Conservation (phyloP, 2,113 vertebrate species). For the Passer montanus region DNA sequence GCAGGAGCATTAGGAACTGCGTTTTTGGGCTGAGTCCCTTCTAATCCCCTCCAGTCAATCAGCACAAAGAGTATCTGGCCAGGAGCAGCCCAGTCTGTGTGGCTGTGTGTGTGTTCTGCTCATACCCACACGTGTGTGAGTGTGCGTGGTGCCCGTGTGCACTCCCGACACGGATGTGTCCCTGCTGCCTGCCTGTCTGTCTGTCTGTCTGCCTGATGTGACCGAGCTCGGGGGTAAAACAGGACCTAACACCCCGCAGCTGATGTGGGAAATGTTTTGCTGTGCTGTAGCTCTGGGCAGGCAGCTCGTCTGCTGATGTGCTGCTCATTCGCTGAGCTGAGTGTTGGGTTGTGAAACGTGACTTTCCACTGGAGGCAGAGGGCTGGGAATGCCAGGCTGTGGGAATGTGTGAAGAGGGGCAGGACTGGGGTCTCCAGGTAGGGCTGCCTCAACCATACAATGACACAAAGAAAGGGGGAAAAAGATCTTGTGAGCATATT, state of each 20-base stretch:
- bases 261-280: neutral
- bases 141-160: neutral
- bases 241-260: neutral
- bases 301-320: constrained; percentile 30
- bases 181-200: neutral
- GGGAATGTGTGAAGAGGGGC: neutral
- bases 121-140: neutral
- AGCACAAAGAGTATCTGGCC: neutral
- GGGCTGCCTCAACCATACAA: neutral
- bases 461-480: neutral
- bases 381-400: neutral
- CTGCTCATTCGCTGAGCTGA: neutral
- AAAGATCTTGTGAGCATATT: neutral
- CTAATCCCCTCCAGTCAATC: constrained; percentile 48
- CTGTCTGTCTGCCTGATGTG: neutral
- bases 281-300: constrained; percentile 24
- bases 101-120: neutral
- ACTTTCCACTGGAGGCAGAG: neutral
- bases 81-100: neutral
- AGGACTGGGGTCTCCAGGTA: neutral
- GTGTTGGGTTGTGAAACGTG: constrained; percentile 2
- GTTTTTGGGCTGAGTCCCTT: constrained; percentile 27
- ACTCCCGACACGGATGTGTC: neutral
- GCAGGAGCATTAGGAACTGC: constrained; percentile 24
- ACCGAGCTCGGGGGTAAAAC: neutral